A percentile compares a stretch with the other conserved stretches of the same genome.
These are phyloP conservation scores for Habropoda laboriosa DNA, from an alignment of 1,140 invertebrate genomes.

Conservation along the genomic window DNA sequence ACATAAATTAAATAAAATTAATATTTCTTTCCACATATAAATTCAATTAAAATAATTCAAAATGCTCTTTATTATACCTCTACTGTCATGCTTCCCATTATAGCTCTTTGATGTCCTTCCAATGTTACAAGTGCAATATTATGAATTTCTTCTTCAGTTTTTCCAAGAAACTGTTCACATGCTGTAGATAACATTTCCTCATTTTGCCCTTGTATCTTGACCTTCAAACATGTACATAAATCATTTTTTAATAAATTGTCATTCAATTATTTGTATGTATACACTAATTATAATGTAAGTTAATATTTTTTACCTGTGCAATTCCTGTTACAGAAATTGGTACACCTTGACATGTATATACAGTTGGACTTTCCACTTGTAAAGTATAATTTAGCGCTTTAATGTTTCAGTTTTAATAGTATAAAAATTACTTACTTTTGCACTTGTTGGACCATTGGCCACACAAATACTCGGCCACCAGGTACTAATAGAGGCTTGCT, in stretches of 20 bases:
- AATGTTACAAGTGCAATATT: conserved; percentile 97
- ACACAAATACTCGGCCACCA: conserved; percentile 97
- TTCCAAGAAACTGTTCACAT: conserved; percentile 98
- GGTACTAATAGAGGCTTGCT: conserved; percentile 95
- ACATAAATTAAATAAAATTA: not conserved
- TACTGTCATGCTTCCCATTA: conserved; percentile 99
- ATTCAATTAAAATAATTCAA: not conserved
- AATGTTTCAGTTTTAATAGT: not conserved
- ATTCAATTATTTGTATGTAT: not conserved
- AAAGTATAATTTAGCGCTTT: conserved; percentile 80
- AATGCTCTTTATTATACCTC: conserved; percentile 84
- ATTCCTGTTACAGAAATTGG: conserved; percentile 98
- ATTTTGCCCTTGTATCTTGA: conserved; percentile 98
- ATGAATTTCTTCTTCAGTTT: conserved; percentile 94
- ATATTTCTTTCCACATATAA: not conserved
- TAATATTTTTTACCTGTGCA: conserved; percentile 88
- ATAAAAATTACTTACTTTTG: conserved; percentile 87
- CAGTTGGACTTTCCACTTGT: conserved; percentile 94
- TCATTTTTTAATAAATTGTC: not conserved
- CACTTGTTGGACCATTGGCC: conserved; percentile 96
- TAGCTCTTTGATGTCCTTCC: conserved; percentile 98
- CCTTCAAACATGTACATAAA: conserved; percentile 81
- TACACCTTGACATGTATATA: conserved; percentile 98
- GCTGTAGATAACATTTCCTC: conserved; percentile 98
- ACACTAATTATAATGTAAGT: not conserved